Conservation (phyloP, 2,888 invertebrate genomes). For the Nephrotoma appendiculata region DNA sequence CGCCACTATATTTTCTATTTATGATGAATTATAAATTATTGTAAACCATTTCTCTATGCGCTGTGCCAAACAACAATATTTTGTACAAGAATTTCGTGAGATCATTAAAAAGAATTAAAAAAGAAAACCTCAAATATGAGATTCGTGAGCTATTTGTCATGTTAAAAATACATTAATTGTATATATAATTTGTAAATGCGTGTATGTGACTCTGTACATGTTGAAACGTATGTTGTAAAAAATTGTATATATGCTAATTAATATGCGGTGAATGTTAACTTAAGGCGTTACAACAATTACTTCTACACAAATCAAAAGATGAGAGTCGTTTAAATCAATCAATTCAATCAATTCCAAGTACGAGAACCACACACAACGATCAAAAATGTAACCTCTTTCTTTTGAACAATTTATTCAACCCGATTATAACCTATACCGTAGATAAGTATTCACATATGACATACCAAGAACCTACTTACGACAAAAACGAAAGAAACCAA, state of each 20-base stretch:
- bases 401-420: background rate
- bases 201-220: background rate
- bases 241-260: background rate
- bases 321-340: background rate
- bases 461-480: background rate
- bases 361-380: background rate
- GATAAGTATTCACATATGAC: background rate
- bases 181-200: background rate
- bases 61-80: background rate
- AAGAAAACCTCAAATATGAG: background rate
- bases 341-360: background rate
- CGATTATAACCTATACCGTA: background rate
- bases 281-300: background rate
- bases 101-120: background rate
- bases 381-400: background rate
- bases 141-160: background rate
- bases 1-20: background rate
- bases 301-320: background rate
- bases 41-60: background rate
- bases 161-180: background rate
- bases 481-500: too few species aligned
- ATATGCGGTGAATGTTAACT: background rate
- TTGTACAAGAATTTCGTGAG: background rate
- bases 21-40: background rate
- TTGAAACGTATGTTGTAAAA: background rate